phyloP scores from a whole-genome alignment of 1,140 invertebrate species.

The Paraescarpia echinospica region DNA sequence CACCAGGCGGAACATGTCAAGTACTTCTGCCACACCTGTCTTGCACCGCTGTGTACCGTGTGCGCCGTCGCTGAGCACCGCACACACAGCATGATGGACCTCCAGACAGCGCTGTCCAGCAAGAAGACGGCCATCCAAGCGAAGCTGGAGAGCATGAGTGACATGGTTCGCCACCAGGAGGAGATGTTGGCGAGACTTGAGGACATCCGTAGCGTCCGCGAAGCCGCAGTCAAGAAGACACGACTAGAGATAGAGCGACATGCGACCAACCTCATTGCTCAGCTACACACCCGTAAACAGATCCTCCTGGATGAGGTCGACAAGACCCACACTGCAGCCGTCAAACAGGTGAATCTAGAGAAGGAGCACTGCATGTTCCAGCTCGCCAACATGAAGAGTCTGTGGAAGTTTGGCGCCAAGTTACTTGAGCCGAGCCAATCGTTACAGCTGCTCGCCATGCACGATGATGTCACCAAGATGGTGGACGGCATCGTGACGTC shows the following conservation, averaged over 20 bases:
- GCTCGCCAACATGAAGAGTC: slow-evolving; percentile 30
- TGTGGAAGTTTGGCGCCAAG: slow-evolving; percentile 31
- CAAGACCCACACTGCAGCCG: slow-evolving; percentile 11
- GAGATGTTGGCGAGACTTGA: slow-evolving; percentile 21
- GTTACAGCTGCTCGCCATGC: slow-evolving; percentile 26
- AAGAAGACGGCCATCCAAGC: slow-evolving; percentile 22
- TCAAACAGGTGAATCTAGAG: slow-evolving; percentile 20
- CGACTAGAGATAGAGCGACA: slow-evolving; percentile 26
- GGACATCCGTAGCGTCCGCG: slow-evolving; percentile 24
- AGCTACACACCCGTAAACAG: slow-evolving; percentile 21
- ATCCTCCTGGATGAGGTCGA: slow-evolving; percentile 24
- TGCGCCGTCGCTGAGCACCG: slow-evolving; percentile 28
- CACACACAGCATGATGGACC: slow-evolving; percentile 23
- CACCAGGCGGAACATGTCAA: slow-evolving; percentile 24
- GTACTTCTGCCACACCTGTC: slow-evolving; percentile 29
- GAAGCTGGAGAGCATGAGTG: slow-evolving; percentile 22
- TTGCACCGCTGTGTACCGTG: slow-evolving; percentile 25
- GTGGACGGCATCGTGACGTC: slow-evolving; percentile 10
- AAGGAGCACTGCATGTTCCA: slow-evolving; percentile 25
- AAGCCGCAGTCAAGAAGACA: slow-evolving; percentile 26
- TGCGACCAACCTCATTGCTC: slow-evolving; percentile 9
- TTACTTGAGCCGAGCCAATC: slow-evolving; percentile 25
- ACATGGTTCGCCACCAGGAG: slow-evolving; percentile 23
- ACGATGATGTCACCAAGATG: slow-evolving; percentile 27
- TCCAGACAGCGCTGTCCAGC: slow-evolving; percentile 16